These are phyloP conservation scores for Columba guinea DNA, from an alignment of 2,797 vertebrate genomes.

Conservation along the genomic window DNA sequence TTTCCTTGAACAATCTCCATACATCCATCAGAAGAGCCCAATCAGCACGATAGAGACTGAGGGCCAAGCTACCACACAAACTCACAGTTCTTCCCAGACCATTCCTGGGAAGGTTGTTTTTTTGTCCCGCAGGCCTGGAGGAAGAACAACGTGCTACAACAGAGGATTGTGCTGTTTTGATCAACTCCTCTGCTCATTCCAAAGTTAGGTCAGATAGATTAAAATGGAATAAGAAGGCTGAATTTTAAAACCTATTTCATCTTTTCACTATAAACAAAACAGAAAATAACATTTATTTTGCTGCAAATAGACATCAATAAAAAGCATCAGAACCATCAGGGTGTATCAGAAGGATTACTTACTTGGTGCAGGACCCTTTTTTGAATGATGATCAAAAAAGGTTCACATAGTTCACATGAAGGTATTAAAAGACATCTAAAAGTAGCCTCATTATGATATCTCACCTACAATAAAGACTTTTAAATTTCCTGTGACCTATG, in stretches of 20 bases:
- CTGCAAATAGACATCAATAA: not conserved
- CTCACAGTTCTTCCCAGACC: not conserved
- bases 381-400: not conserved
- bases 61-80: not conserved
- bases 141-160: not conserved
- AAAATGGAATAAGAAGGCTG: not conserved
- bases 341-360: not conserved
- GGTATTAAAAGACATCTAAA: not conserved
- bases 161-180: not conserved
- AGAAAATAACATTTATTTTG: not conserved
- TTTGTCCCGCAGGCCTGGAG: not conserved
- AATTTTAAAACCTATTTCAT: not conserved
- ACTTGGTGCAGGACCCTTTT: not conserved
- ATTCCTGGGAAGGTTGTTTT: not conserved
- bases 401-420: not conserved
- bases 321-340: not conserved
- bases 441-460: not conserved
- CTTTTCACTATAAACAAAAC: not conserved
- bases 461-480: not conserved
- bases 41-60: fast-evolving
- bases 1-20: not conserved
- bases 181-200: not conserved
- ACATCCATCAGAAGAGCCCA: fast-evolving
- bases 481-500: not conserved
- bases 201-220: not conserved